A percentile compares a stretch with the other conserved stretches of the same genome.
These are phyloP conservation scores for Coleophora flavipennella DNA, from an alignment of 2,888 invertebrate species.

Conservation along the genomic window DNA sequence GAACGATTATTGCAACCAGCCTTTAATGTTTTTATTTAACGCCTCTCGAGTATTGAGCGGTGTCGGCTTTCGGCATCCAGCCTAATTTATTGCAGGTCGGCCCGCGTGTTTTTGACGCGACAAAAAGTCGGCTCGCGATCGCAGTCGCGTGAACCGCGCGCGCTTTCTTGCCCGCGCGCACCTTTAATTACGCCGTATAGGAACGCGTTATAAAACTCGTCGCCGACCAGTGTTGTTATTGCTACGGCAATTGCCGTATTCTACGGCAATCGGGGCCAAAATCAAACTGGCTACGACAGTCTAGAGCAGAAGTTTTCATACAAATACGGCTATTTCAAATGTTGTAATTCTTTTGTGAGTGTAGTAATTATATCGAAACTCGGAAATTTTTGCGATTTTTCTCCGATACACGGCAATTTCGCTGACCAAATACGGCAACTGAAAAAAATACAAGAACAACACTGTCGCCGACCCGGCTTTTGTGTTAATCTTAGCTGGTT, in stretches of 20 bases:
- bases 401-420: too few species aligned
- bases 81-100: conserved; percentile 64
- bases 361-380: too few species aligned
- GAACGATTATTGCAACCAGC: conserved; percentile 59
- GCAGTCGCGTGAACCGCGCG: conserved; percentile 28
- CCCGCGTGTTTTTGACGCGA: conserved; percentile 52
- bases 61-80: conserved; percentile 60
- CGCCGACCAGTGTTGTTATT: too few species aligned
- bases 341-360: too few species aligned
- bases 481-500: conserved; percentile 12
- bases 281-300: too few species aligned
- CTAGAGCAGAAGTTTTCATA: too few species aligned
- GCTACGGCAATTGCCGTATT: too few species aligned
- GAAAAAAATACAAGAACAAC: too few species aligned
- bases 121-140: conserved; percentile 47
- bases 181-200: conserved; percentile 60
- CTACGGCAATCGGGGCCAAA: too few species aligned
- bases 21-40: conserved; percentile 72
- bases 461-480: conserved; percentile 3
- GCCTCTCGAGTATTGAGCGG: conserved; percentile 56
- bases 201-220: conserved; percentile 14
- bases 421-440: too few species aligned
- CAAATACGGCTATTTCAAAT: too few species aligned
- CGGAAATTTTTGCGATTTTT: too few species aligned
- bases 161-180: conserved; percentile 29